Evolutionary conservation across 2,113 vertebrate species (phyloP).

Genomic region (Nerophis ophidion): DNA sequence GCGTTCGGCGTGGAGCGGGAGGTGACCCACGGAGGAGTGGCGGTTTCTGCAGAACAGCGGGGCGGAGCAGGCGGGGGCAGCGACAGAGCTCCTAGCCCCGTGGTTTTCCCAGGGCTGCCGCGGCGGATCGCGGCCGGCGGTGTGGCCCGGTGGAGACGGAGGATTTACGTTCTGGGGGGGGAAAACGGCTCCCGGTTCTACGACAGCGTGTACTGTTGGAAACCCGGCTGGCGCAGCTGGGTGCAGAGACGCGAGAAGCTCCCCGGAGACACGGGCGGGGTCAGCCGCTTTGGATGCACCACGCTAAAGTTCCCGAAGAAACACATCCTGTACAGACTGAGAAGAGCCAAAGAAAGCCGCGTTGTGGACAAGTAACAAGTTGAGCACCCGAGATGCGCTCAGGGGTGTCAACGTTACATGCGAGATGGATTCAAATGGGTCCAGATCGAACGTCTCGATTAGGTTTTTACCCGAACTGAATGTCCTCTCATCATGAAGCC

Average conservation of each 20-base stretch:
- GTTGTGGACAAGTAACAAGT: slow-evolving; percentile 35
- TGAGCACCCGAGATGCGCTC: slow-evolving; percentile 1
- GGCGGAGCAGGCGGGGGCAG: slow-evolving; percentile 53
- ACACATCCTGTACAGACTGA: slow-evolving; percentile 72
- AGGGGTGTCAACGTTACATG: not conserved
- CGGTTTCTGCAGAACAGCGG: slow-evolving; percentile 51
- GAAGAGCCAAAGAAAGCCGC: slow-evolving; percentile 67
- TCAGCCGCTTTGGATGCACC: slow-evolving; percentile 77
- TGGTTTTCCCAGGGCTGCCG: slow-evolving; percentile 74
- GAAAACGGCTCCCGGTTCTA: slow-evolving; percentile 74
- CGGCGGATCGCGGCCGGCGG: slow-evolving; percentile 72
- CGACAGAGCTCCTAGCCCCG: slow-evolving; percentile 69
- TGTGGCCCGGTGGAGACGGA: slow-evolving; percentile 75
- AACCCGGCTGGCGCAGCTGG: slow-evolving; percentile 79
- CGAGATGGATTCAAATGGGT: not conserved
- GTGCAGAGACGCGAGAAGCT: slow-evolving; percentile 77
- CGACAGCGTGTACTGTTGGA: slow-evolving; percentile 79
- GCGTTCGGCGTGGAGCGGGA: slow-evolving; percentile 67
- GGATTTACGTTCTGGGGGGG: slow-evolving; percentile 78
- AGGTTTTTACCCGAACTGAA: slow-evolving; percentile 30
- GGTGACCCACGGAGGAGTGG: slow-evolving; percentile 48
- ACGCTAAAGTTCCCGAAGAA: slow-evolving; percentile 78
- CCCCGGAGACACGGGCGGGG: slow-evolving; percentile 70
- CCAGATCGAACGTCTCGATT: slow-evolving; percentile 18
- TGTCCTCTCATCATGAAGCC: slow-evolving; percentile 35